Evolutionary conservation across 2,888 invertebrate species (phyloP), one percentile per base, ranked within the genome.

Genomic region (Panzeria rudis): DNA sequence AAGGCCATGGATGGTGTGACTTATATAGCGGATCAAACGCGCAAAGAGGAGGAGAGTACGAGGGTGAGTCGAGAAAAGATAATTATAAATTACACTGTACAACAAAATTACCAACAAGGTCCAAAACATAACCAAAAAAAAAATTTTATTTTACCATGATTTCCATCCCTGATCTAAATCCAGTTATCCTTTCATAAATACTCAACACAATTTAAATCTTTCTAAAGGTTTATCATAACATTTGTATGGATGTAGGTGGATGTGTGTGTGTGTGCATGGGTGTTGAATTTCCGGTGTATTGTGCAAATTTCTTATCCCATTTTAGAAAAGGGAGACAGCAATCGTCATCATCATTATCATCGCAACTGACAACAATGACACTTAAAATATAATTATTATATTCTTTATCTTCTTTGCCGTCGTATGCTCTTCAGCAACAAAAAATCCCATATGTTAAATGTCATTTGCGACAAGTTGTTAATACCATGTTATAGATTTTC

Each of bases 1-100:
- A 97, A 97, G 93, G 98, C 98, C 89, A 97, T 97, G 92, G 97
- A 97, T 92, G 97, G 97, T 87, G 97, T 98, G 88, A 95, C 96
- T 90, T 98, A 97, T 92, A 98, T 98, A 90, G 98, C 98, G 68
- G 97, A 98, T 93, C 97, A 98, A 93, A 97, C 97, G 79, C 95
- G 97, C 90, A 95, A 97, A 90, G 97, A 97, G 93, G 97, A 98
- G 93, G 97, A 98, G 92, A 97, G 97, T 82, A 97, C 97, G 75
- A 95, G 97, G 94, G 97, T 97, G 92, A 93, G 94, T 93, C 62
- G n/a, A 68, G 38, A 13, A 38, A 41, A 1, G 20, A 23, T 9
- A 25, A 17, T 17, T 59, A 5, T 25, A 25, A 25, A 44, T 35
- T 35, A 35, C 35, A 35, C 7, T 35, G 50, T 3, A 50, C 3